These are phyloP conservation scores for Hirtodrosophila histrioides DNA, from an alignment of 2,888 invertebrate genomes.

Conservation along the genomic window DNA sequence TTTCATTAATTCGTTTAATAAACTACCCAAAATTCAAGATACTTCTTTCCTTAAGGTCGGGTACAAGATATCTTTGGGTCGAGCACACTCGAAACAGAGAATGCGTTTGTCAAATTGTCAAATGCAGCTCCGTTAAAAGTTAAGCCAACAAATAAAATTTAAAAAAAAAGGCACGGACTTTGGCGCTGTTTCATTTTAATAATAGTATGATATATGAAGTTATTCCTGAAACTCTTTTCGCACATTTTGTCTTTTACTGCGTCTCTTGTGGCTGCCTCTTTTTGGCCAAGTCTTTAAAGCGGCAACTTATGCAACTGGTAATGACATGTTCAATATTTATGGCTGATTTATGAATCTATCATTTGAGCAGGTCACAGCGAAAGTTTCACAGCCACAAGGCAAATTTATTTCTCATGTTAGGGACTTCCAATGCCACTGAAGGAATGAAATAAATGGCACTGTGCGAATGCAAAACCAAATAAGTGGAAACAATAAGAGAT, in stretches of 20 bases:
- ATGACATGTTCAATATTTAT: slow-evolving; percentile 69
- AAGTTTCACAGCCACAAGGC: slow-evolving; percentile 46
- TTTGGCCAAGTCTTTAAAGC: slow-evolving; percentile 31
- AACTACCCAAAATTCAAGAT: too few relatives aligned
- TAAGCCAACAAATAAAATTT: slow-evolving; percentile 22
- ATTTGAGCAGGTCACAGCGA: slow-evolving; percentile 22
- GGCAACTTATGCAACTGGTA: slow-evolving; percentile 46
- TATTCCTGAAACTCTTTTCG: too few relatives aligned
- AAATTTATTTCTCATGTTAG: slow-evolving; percentile 76
- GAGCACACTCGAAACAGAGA: too few relatives aligned
- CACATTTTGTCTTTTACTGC: neutral
- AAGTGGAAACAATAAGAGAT: slow-evolving; percentile 60
- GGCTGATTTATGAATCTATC: slow-evolving; percentile 73
- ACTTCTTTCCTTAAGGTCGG: too few relatives aligned
- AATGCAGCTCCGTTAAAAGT: slow-evolving; percentile 47
- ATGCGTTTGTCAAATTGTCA: slow-evolving; percentile 66
- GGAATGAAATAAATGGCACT: slow-evolving; percentile 43
- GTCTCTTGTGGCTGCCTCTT: neutral
- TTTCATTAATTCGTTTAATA: too few relatives aligned
- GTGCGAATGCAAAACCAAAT: slow-evolving; percentile 58
- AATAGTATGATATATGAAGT: slow-evolving; percentile 27
- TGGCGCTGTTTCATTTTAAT: slow-evolving; percentile 18
- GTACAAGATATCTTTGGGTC: too few relatives aligned
- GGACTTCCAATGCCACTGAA: slow-evolving; percentile 55
- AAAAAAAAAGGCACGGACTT: neutral